Percentiles rank a stretch among this genome's conserved stretches.
Conservation (phyloP, 2,797 vertebrate genomes). For the Tenualosa thibaudeaui region DNA sequence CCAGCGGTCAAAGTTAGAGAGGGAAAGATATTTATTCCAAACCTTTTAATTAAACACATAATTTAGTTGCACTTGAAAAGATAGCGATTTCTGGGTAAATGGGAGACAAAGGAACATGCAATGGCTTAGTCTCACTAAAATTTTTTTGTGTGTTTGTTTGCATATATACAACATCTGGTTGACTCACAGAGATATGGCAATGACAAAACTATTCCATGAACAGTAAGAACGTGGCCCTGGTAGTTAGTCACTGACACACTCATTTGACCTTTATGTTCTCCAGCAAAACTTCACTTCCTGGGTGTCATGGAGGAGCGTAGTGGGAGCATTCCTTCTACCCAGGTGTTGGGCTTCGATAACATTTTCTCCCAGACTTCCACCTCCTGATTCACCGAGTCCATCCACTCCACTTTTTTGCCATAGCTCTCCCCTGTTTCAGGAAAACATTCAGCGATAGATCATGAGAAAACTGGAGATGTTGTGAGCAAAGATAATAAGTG, state of each 20-base stretch:
- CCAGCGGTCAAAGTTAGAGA: background rate
- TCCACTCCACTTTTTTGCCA: slow-evolving; percentile 60
- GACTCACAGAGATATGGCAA: background rate
- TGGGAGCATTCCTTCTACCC: slow-evolving; percentile 56
- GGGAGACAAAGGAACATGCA: background rate
- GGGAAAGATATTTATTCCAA: slow-evolving; percentile 9
- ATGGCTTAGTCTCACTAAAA: background rate
- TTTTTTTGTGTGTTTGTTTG: too few species aligned
- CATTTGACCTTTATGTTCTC: background rate
- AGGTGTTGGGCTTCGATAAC: slow-evolving; percentile 51
- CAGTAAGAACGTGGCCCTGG: background rate
- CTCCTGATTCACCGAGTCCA: slow-evolving; percentile 58
- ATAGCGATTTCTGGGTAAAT: background rate
- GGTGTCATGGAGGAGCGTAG: slow-evolving; percentile 58
- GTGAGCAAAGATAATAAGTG: background rate
- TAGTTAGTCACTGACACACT: background rate
- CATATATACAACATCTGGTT: background rate
- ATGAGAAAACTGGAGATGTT: background rate
- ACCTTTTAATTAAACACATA: background rate
- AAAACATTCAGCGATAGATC: background rate
- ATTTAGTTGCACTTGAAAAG: background rate
- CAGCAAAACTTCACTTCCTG: slow-evolving; percentile 40
- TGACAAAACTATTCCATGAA: background rate
- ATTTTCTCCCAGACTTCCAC: slow-evolving; percentile 57
- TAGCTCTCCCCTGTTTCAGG: slow-evolving; percentile 55